Conservation (phyloP, 2,113 vertebrate species). For the Micromys minutus region DNA sequence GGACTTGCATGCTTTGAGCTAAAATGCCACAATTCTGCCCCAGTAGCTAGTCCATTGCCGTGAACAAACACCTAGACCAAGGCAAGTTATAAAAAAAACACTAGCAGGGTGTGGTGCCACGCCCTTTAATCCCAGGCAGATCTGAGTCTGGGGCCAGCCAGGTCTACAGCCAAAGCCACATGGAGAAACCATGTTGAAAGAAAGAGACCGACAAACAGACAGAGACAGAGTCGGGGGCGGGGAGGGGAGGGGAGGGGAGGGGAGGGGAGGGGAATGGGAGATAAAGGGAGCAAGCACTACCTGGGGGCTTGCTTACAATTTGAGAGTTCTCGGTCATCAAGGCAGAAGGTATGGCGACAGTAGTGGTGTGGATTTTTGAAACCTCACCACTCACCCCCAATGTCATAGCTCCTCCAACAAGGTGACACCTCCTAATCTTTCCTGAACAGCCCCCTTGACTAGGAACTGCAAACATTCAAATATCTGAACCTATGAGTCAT, state of each 20-base stretch:
- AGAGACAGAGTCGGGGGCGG: rapidly evolving
- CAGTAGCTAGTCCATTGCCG: background rate
- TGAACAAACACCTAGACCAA: background rate
- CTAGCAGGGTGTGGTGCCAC: background rate
- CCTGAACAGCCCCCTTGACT: background rate
- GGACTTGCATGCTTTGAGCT: background rate
- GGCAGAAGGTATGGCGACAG: background rate
- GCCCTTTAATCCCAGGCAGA: background rate
- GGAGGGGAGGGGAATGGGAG: rapidly evolving
- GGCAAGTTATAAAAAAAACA: background rate
- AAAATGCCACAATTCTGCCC: background rate
- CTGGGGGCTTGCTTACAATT: background rate
- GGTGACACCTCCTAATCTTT: background rate
- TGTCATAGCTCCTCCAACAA: background rate
- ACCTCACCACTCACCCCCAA: background rate
- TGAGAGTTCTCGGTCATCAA: background rate
- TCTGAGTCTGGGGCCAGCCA: background rate
- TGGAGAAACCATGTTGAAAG: background rate
- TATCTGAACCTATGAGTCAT: background rate
- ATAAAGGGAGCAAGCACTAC: background rate
- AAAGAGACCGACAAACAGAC: background rate
- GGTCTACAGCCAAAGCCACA: background rate
- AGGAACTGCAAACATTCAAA: background rate
- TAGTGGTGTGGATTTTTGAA: background rate
- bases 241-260: too few relatives aligned